A percentile compares a stretch with the other conserved stretches of the same genome.
phyloP scores from a whole-genome alignment of 2,113 vertebrate genomes.

The Marcusenius ussheri region DNA sequence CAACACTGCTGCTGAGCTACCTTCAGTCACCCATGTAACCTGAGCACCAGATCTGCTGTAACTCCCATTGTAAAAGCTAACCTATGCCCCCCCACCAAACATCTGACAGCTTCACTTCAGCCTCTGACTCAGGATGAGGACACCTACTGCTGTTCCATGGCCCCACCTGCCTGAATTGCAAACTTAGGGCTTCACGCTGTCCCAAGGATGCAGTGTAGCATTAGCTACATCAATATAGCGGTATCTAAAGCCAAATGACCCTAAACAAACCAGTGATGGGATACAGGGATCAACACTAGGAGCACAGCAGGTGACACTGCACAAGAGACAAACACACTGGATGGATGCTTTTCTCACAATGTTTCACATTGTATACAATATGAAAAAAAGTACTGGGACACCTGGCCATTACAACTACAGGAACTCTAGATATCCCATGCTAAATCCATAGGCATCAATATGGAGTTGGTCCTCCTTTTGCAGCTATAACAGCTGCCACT shows the following conservation, averaged over 20 bases:
- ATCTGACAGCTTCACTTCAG: not conserved
- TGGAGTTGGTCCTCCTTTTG: not conserved
- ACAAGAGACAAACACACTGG: not conserved
- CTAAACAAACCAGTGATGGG: not conserved
- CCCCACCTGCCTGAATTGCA: not conserved
- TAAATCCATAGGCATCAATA: not conserved
- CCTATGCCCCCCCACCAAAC: not conserved
- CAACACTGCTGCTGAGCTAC: not conserved
- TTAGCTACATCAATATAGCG: no score
- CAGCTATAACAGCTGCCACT: not conserved
- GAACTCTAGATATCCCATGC: not conserved
- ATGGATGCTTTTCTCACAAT: not conserved
- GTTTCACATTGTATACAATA: not conserved
- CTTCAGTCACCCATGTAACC: not conserved
- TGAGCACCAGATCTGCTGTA: not conserved
- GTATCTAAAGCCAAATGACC: not conserved
- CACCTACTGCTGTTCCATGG: not conserved
- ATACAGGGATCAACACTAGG: not conserved
- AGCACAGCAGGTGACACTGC: not conserved
- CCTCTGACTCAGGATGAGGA: not conserved
- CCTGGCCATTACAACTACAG: not conserved
- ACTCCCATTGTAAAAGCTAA: not conserved
- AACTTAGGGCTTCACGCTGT: not conserved
- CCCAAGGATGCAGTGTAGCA: not conserved
- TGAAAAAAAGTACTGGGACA: not conserved